Conservation (phyloP, 2,888 invertebrate species). For the Sisyra terminalis region DNA sequence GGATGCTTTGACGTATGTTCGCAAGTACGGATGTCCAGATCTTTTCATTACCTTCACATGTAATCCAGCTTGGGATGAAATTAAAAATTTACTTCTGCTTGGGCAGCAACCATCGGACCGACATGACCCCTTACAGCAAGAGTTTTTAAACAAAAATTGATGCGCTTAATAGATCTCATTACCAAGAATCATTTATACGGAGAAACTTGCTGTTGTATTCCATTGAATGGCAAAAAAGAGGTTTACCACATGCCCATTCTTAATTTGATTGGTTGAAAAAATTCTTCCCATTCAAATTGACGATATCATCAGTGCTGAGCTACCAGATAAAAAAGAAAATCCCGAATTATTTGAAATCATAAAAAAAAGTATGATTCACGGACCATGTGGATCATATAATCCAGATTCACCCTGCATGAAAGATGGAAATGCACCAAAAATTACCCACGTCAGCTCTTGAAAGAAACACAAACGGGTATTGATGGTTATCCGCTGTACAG, state of each 20-base stretch:
- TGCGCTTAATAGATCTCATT: conserved; percentile 13
- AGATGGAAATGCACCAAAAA: conserved; percentile 20
- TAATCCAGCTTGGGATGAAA: conserved; percentile 13
- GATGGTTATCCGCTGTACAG: conserved; percentile 12
- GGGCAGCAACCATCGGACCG: conserved; percentile 9
- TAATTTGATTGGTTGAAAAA: conserved; percentile 19
- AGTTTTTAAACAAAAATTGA: conserved; percentile 11
- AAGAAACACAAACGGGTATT: conserved; percentile 14
- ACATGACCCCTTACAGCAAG: conserved; percentile 10
- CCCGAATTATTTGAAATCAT: no score
- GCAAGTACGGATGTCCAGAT: conserved; percentile 16
- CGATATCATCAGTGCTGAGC: conserved; percentile 20
- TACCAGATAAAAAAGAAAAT: conserved; percentile 16
- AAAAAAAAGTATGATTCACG: conserved; percentile 24
- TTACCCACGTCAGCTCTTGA: conserved; percentile 10
- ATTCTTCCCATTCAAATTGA: conserved; percentile 19
- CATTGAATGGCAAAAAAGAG: conserved; percentile 20
- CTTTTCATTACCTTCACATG: conserved; percentile 16
- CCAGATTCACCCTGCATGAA: conserved; percentile 22
- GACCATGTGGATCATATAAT: conserved; percentile 24
- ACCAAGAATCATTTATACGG: conserved; percentile 15
- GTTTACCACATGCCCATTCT: conserved; percentile 19
- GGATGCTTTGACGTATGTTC: conserved; percentile 18
- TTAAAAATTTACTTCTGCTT: conserved; percentile 9
- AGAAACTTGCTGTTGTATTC: conserved; percentile 13